Evolutionary conservation across 2,797 vertebrate species (phyloP).

Genomic region (Ataeniobius toweri): DNA sequence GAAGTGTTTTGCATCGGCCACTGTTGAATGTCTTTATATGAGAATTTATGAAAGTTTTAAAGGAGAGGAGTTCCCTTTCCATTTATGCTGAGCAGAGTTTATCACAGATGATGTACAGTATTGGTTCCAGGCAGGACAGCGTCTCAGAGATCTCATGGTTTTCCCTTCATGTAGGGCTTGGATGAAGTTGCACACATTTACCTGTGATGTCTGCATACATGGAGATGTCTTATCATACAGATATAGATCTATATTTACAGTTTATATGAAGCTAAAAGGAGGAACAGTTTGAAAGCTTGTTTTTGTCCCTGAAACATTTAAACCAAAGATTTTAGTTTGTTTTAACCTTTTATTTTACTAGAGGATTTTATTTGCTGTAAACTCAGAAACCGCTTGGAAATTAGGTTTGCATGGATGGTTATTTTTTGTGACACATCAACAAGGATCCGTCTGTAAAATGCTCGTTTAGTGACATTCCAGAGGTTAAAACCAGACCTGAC

Average conservation of each 20-base stretch:
- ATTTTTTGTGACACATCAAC: background rate
- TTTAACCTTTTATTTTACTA: slow-evolving; percentile 34
- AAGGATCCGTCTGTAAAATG: background rate
- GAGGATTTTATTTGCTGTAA: slow-evolving; percentile 34
- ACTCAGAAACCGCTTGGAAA: slow-evolving; percentile 3
- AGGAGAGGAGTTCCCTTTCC: slow-evolving; percentile 55
- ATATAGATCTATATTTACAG: slow-evolving; percentile 31
- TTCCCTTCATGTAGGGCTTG: slow-evolving; percentile 51
- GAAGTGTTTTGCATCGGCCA: slow-evolving; percentile 82
- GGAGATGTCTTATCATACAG: slow-evolving; percentile 42
- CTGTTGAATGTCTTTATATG: slow-evolving; percentile 87
- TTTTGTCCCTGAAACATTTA: slow-evolving; percentile 52
- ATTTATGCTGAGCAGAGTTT: slow-evolving; percentile 67
- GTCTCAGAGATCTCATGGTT: slow-evolving; percentile 49
- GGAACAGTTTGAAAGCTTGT: slow-evolving; percentile 40
- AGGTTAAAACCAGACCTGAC: background rate
- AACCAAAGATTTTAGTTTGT: slow-evolving; percentile 82
- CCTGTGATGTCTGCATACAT: slow-evolving; percentile 47
- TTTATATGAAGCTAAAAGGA: slow-evolving; percentile 30
- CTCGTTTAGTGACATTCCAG: background rate
- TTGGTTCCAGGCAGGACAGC: slow-evolving; percentile 55
- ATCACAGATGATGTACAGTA: slow-evolving; percentile 64
- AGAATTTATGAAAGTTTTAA: slow-evolving; percentile 73
- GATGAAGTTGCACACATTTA: slow-evolving; percentile 74
- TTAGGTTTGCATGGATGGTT: slow-evolving; percentile 14